phyloP scores from a whole-genome alignment of 2,113 vertebrate species.

The Atractosteus spatula region DNA sequence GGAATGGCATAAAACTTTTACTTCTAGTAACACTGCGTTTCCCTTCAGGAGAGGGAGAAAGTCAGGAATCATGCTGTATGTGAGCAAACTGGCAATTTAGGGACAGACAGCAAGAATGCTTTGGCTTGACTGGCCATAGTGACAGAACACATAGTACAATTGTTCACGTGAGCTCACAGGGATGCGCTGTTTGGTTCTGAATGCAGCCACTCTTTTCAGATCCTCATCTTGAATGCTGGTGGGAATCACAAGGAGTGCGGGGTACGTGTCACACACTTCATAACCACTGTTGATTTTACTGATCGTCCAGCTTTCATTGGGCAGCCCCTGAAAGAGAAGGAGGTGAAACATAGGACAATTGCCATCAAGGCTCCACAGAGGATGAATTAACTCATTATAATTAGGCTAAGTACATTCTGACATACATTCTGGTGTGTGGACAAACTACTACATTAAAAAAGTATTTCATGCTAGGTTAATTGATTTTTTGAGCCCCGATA shows the following conservation, averaged over 20 bases:
- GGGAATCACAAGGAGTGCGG: constrained; percentile 84
- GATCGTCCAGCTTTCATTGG: constrained; percentile 96
- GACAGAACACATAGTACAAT: background rate
- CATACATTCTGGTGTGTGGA: too few species aligned
- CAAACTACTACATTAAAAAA: too few species aligned
- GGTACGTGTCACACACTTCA: constrained; percentile 93
- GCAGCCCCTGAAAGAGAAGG: constrained; percentile 75
- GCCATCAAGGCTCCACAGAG: background rate
- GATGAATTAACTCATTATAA: background rate
- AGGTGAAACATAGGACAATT: constrained; percentile 13
- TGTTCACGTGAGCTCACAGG: constrained; percentile 71
- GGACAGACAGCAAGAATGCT: too few species aligned
- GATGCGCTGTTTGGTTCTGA: constrained; percentile 88
- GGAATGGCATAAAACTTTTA: too few species aligned
- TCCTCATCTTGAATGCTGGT: constrained; percentile 88
- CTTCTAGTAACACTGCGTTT: too few species aligned
- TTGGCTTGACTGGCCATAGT: too few species aligned
- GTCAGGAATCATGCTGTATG: background rate
- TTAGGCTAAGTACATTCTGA: background rate
- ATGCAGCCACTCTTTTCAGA: constrained; percentile 78
- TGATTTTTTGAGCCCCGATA: too few species aligned
- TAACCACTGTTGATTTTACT: constrained; percentile 87
- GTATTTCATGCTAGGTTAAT: too few species aligned
- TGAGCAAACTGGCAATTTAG: too few species aligned
- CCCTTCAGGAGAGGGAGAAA: background rate